Evolutionary conservation across 2,797 vertebrate species (phyloP), one percentile per base, ranked within the genome.

Genomic region (Oryzias sinensis): DNA sequence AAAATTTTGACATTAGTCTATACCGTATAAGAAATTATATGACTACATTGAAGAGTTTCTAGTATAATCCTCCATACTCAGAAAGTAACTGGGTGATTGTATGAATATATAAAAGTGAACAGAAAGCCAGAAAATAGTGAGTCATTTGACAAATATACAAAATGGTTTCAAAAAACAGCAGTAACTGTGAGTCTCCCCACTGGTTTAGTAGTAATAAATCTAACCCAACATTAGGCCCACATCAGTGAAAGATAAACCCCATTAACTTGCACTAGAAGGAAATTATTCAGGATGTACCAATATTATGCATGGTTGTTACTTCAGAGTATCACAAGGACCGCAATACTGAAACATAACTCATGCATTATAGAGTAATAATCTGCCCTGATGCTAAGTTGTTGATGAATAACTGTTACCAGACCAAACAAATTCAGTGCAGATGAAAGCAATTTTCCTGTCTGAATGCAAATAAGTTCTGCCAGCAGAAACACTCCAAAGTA

Each of bases 321-420:
- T 63, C 25, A 53, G 64, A 67, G 60, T 61, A 64, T 77, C 33
- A 17, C 25, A 58, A 65, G 58, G 24, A 64, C 22, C 47, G 25
- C 15, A 44, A 49, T 7, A 9, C 54, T 76, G 66, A 83, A 79
- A 62, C 68, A 76, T 69, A 56, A 33, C 49, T 22, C 14, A 49
- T 66, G 54, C 58, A 66, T 55, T 45, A 70, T 45, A 81, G 68
- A 79, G 68, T 33, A 46, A 73, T 75, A 56, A 85, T 77, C 17
- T 22, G 49, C 61, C 42, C 51, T 58, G 61, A 43, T 24, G 43
- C 24, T 33, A 61, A 76, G 62, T 47, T 72, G 60, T 56, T 80
- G 75, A 87, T 82, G 76, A 82, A 77, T 83, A 64, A 73, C 67
- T 68, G 62, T 51, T 73, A 43, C 59, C 51, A 67, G 62, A 83